Conservation (phyloP, 2,113 vertebrate genomes). For the Lathamus discolor region DNA sequence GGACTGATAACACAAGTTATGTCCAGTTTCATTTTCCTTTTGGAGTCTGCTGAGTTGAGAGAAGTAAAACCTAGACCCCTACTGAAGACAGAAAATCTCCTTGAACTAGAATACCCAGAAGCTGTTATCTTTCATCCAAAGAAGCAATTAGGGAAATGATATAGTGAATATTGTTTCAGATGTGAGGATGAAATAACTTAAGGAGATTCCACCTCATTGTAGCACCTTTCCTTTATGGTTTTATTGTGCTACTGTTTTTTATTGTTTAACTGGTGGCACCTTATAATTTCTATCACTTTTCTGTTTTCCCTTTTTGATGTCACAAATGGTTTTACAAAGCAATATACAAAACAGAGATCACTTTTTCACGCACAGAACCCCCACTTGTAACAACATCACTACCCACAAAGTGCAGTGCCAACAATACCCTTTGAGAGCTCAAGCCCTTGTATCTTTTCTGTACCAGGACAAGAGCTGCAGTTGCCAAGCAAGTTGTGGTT, state of each 20-base stretch:
- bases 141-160: constrained; percentile 10
- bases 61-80: background rate
- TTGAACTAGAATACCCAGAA: background rate
- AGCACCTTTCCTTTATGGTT: background rate
- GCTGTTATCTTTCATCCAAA: background rate
- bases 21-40: background rate
- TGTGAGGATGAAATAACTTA: background rate
- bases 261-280: background rate
- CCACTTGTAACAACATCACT: background rate
- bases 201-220: background rate
- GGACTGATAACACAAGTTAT: background rate
- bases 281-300: background rate
- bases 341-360: background rate
- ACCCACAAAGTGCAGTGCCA: background rate
- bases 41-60: background rate
- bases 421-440: background rate
- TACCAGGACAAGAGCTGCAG: background rate
- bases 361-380: background rate
- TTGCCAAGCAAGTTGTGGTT: background rate
- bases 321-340: background rate
- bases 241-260: background rate
- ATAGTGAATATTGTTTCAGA: background rate
- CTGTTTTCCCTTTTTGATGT: background rate
- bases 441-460: background rate
- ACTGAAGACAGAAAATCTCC: background rate